Base-by-base conservation (phyloP, 2,888 invertebrate species). In the Cynaeus angustus region DNA sequence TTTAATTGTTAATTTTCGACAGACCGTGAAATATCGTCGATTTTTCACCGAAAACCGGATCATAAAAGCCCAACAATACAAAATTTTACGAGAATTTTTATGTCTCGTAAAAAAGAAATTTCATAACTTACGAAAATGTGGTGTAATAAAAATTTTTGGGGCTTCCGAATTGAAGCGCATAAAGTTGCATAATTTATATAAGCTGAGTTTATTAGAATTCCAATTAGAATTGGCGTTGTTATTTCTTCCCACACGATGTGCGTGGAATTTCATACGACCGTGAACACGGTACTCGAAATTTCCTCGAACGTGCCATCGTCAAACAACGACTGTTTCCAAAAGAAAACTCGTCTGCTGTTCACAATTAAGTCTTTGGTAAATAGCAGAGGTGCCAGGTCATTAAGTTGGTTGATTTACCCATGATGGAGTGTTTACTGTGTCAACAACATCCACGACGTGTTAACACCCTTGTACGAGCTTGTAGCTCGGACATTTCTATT, bases 341-440 rank as follows among this genome's bases (percentile, higher is more conserved):
- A 46, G 59, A 56, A 56, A 56, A 59, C 61, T 26, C 38, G 61
- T 61, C 59, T 46, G 56, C 53, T 52, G 65, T 43, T 71, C 69
- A 73, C 71, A 70, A 72, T 70, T 68, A 65, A 72, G 73, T 65
- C 71, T 68, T 72, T 53, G 69, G 74, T 73, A 73, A 71, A 73
- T 53, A 71, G 38, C 53, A 52, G 65, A 72, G 72, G 72, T 73
- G 72, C 74, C 72, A 75, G 55, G 69, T 75, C 73, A 72, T 75
- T 75, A 74, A 74, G 71, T 66, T 56, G 68, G 68, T 72, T 71
- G 68, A 66, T 71, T 71, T 71, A 71, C 71, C 38, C 59, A 66
- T 65, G 66, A 66, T 71, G 61, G 65, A 71, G 68, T 71, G 68
- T 71, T 71, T 71, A 66, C 71, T 58, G 33, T 33, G 70, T 70